These are phyloP conservation scores for Epizoanthus stellaris DNA, from an alignment of 92 coral and sea anemone species.

Conservation along the genomic window DNA sequence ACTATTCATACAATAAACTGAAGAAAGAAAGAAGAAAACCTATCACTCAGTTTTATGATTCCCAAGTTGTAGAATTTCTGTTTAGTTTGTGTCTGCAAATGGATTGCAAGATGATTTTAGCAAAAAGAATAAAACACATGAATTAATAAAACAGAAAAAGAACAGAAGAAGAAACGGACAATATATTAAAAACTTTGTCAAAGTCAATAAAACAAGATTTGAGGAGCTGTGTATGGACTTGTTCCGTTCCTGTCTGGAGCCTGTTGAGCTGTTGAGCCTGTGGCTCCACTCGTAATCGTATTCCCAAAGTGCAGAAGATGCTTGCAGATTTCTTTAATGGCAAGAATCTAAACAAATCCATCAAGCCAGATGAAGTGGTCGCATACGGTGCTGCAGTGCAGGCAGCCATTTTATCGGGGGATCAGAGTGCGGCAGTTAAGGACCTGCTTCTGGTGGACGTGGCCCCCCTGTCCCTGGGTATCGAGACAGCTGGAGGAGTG, in stretches of 20 bases:
- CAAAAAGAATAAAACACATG: too few relatives aligned
- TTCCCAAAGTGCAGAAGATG: slow-evolving; percentile 77
- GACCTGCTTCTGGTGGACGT: slow-evolving; percentile 81
- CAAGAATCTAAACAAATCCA: slow-evolving; percentile 76
- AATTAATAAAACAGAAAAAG: too few relatives aligned
- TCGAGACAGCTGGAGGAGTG: slow-evolving; percentile 82
- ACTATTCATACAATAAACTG: too few relatives aligned
- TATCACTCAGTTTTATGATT: too few relatives aligned
- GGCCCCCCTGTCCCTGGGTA: slow-evolving; percentile 79
- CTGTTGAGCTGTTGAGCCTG: too few relatives aligned
- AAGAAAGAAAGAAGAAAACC: too few relatives aligned
- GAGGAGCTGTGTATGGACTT: slow-evolving; percentile 77
- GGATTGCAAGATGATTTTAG: too few relatives aligned
- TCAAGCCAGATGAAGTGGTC: slow-evolving; percentile 90
- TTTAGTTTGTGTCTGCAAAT: too few relatives aligned
- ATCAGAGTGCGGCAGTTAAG: slow-evolving; percentile 70
- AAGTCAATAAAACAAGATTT: too few relatives aligned
- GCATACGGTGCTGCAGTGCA: slow-evolving; percentile 90
- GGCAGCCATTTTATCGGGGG: slow-evolving; percentile 82
- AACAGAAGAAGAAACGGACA: too few relatives aligned
- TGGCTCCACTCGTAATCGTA: slow-evolving; percentile 83
- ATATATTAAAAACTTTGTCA: too few relatives aligned
- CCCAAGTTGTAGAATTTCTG: too few relatives aligned
- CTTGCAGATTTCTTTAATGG: slow-evolving; percentile 74
- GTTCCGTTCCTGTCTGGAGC: slow-evolving; percentile 77